A percentile compares a stretch with the other conserved stretches of the same genome.
Evolutionary conservation across 2,888 invertebrate species (phyloP).

Genomic region (Orthosia gracilis): DNA sequence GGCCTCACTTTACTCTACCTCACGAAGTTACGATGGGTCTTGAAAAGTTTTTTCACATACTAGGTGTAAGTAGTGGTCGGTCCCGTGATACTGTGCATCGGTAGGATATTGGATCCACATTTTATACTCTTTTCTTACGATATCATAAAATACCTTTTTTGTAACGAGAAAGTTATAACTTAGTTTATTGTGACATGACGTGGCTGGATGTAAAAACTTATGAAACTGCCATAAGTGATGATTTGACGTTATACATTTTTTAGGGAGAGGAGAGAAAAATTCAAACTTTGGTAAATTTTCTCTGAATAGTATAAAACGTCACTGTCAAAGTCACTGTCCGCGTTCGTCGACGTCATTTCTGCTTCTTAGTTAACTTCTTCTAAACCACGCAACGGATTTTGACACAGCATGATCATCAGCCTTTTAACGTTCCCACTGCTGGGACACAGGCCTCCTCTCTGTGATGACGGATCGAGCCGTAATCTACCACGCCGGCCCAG

Average conservation of each 20-base stretch:
- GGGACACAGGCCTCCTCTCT: too few species aligned
- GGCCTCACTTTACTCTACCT: background rate
- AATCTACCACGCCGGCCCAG: too few species aligned
- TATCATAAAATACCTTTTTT: slow-evolving; percentile 59
- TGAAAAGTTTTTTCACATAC: slow-evolving; percentile 16
- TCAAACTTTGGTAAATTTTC: too few species aligned
- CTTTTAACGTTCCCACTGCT: too few species aligned
- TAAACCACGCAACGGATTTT: too few species aligned
- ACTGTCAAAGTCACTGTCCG: too few species aligned
- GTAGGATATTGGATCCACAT: slow-evolving; percentile 50
- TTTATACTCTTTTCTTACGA: slow-evolving; percentile 46
- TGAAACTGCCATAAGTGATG: slow-evolving; percentile 20
- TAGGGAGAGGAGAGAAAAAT: too few species aligned
- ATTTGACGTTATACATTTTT: background rate
- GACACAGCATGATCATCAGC: too few species aligned
- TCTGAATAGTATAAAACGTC: too few species aligned
- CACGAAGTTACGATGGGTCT: background rate
- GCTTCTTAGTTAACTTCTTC: too few species aligned
- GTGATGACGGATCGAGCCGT: too few species aligned
- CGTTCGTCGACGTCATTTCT: too few species aligned
- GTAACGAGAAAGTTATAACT: slow-evolving; percentile 60
- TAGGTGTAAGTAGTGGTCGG: slow-evolving; percentile 6
- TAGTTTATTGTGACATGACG: slow-evolving; percentile 63
- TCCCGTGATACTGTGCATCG: slow-evolving; percentile 20
- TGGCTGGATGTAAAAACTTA: slow-evolving; percentile 45